phyloP scores from a whole-genome alignment of 1,140 invertebrate genomes.

The Papilio polyxenes region DNA sequence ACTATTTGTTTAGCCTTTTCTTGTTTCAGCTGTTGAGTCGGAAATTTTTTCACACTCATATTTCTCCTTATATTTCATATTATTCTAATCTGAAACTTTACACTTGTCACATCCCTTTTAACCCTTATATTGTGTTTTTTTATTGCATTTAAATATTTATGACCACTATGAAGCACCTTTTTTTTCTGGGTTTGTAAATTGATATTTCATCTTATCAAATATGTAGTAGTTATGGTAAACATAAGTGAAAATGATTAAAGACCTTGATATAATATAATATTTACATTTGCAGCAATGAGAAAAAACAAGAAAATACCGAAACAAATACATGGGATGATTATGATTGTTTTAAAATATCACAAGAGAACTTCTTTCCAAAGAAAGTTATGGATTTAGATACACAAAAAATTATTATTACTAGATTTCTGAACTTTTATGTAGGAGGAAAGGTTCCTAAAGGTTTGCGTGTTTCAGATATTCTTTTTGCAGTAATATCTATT shows the following conservation, averaged over 20 bases:
- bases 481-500: conserved; percentile 43
- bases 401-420: conserved; percentile 43
- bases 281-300: neutral
- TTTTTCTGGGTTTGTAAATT: too few species aligned
- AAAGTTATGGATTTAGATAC: conserved; percentile 34
- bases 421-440: conserved; percentile 47
- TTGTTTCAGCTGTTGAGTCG: too few species aligned
- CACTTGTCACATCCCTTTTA: too few species aligned
- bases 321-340: conserved; percentile 37
- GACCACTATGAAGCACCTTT: too few species aligned
- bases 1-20: too few species aligned
- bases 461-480: conserved; percentile 36
- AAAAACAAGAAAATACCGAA: conserved; percentile 1
- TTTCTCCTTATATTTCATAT: too few species aligned
- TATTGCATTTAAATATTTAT: too few species aligned
- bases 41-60: too few species aligned
- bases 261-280: neutral
- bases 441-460: conserved; percentile 45
- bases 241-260: neutral
- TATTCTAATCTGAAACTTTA: too few species aligned
- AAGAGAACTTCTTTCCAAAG: conserved; percentile 39
- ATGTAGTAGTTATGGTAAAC: too few species aligned
- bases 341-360: conserved; percentile 38
- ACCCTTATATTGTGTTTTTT: too few species aligned
- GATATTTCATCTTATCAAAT: too few species aligned